phyloP scores from a whole-genome alignment of 2,797 vertebrate species.

The Ibycter americanus region DNA sequence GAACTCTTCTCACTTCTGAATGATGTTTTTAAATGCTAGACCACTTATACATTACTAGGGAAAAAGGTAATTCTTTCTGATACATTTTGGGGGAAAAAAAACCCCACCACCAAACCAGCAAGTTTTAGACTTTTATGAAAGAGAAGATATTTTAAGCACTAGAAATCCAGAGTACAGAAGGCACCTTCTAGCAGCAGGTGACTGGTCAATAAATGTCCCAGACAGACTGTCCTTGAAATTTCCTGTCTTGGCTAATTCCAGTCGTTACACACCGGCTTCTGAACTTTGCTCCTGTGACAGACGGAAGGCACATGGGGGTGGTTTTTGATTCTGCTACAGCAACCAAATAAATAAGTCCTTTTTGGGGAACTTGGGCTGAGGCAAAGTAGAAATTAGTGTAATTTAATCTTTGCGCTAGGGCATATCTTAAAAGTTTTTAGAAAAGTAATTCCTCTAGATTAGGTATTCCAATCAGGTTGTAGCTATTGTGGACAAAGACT shows the following conservation, averaged over 20 bases:
- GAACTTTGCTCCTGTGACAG: background rate
- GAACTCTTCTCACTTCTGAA: background rate
- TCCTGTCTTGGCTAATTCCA: background rate
- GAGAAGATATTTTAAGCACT: background rate
- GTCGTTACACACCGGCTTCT: background rate
- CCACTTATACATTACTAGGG: background rate
- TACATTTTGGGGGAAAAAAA: background rate
- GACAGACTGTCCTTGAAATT: background rate
- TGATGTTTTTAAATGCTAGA: background rate
- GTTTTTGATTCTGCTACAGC: background rate
- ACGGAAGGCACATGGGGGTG: background rate
- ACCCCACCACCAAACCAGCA: too few relatives aligned
- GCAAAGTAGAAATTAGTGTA: background rate
- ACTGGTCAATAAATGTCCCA: background rate
- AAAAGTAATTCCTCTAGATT: background rate
- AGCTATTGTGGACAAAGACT: background rate
- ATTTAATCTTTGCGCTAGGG: background rate
- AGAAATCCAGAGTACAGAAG: background rate
- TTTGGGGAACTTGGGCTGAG: background rate
- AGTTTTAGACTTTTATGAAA: background rate
- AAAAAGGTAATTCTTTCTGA: background rate
- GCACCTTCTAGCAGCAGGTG: background rate
- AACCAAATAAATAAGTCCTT: background rate
- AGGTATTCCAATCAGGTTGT: background rate
- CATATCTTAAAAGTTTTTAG: background rate